Evolutionary conservation across 2,888 invertebrate genomes (phyloP).

Genomic region (Phaedon cochleariae): DNA sequence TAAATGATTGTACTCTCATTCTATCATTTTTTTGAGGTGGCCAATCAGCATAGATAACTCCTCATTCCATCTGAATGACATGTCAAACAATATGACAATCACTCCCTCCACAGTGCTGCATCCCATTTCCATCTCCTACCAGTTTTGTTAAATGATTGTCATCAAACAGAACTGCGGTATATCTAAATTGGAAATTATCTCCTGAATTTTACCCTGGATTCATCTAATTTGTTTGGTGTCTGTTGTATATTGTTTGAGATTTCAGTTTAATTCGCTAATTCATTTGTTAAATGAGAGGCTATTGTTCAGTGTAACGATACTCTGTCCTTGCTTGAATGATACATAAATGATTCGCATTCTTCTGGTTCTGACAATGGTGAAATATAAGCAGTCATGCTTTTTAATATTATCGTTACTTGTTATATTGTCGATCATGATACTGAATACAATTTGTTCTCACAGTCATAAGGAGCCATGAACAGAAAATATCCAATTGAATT

Average conservation of each 20-base stretch:
- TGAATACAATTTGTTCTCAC: too few species aligned
- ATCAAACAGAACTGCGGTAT: not conserved
- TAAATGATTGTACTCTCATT: too few species aligned
- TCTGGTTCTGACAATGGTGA: too few species aligned
- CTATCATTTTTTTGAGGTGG: too few species aligned
- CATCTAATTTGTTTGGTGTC: not conserved
- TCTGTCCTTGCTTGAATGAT: not conserved
- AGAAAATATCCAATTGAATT: too few species aligned
- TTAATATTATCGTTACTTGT: too few species aligned
- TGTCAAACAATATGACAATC: not conserved
- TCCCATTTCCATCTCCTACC: not conserved
- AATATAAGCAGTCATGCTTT: too few species aligned
- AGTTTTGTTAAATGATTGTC: not conserved
- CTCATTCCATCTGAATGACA: not conserved
- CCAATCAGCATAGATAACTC: not conserved
- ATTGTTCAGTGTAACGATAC: not conserved
- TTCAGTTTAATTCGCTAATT: not conserved
- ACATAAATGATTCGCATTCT: too few species aligned
- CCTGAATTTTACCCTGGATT: not conserved
- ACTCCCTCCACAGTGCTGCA: not conserved
- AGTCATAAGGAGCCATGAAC: too few species aligned
- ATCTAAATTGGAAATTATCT: not conserved
- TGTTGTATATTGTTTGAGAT: not conserved
- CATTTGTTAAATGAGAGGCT: not conserved
- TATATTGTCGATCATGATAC: too few species aligned